Conservation (phyloP, 2,113 vertebrate species). For the Drymodes brunneopygia region DNA sequence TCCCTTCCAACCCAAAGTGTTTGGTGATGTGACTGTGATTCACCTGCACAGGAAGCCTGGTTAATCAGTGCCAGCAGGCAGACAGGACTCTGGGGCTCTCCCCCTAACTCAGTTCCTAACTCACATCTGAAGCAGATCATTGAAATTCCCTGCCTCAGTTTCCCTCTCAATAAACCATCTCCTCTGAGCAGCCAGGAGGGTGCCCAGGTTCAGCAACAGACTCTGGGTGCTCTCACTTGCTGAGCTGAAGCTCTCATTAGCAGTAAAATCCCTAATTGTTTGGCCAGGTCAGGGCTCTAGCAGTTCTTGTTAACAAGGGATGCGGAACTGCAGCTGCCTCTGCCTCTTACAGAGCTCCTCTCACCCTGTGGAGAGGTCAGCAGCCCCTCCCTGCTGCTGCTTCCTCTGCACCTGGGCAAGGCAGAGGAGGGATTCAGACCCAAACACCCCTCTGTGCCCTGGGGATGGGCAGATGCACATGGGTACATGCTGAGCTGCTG, state of each 20-base stretch:
- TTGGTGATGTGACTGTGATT: background rate
- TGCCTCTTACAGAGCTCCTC: background rate
- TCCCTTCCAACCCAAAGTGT: background rate
- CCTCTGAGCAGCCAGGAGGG: background rate
- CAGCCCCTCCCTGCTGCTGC: background rate
- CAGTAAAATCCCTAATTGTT: background rate
- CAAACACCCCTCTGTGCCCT: background rate
- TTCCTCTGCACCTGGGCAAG: background rate
- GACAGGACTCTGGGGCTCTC: background rate
- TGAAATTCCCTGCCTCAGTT: background rate
- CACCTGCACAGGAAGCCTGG: background rate
- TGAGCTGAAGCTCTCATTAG: background rate
- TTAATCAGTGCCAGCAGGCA: background rate
- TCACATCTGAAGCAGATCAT: background rate
- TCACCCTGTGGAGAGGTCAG: background rate
- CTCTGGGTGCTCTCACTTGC: background rate
- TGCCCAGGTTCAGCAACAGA: background rate
- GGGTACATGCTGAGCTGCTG: background rate
- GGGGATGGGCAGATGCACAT: rapidly evolving
- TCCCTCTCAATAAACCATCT: background rate
- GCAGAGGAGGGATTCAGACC: background rate
- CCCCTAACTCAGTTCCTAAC: background rate
- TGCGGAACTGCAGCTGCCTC: background rate
- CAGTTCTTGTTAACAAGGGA: background rate
- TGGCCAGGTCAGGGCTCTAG: background rate